Percentiles rank a stretch among this genome's conserved stretches.
Evolutionary conservation across 2,797 vertebrate genomes (phyloP).

Genomic region (Margarornis squamiger): DNA sequence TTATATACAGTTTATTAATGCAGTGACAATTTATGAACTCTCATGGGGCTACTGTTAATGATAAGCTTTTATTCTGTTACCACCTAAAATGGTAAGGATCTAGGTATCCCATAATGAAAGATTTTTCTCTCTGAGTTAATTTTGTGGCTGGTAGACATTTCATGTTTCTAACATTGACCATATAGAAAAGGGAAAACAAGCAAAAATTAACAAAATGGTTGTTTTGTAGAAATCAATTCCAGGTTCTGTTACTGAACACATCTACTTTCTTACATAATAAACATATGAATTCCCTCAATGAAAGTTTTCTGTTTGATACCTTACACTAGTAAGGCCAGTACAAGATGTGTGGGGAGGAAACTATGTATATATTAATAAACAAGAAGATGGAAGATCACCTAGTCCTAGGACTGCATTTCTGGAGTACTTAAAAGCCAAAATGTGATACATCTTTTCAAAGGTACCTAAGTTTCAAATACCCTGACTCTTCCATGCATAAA

Average conservation of each 20-base stretch:
- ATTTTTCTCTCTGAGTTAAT: not conserved
- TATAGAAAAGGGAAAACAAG: not conserved
- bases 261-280: not conserved
- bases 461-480: not conserved
- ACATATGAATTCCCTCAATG: not conserved
- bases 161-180: not conserved
- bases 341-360: not conserved
- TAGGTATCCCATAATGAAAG: not conserved
- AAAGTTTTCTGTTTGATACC: not conserved
- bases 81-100: not conserved
- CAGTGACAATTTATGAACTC: not conserved
- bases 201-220: not conserved
- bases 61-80: not conserved
- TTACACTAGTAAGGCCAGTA: not conserved
- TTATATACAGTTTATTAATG: not conserved
- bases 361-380: not conserved
- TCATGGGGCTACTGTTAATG: not conserved
- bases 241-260: not conserved
- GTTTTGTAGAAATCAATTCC: not conserved
- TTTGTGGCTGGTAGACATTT: not conserved
- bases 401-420: not conserved
- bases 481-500: not conserved
- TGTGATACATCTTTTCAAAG: not conserved
- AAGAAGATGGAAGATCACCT: not conserved
- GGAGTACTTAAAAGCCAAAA: not conserved